Base-by-base conservation (phyloP, 2,888 invertebrate species). In the Papilio protenor region DNA sequence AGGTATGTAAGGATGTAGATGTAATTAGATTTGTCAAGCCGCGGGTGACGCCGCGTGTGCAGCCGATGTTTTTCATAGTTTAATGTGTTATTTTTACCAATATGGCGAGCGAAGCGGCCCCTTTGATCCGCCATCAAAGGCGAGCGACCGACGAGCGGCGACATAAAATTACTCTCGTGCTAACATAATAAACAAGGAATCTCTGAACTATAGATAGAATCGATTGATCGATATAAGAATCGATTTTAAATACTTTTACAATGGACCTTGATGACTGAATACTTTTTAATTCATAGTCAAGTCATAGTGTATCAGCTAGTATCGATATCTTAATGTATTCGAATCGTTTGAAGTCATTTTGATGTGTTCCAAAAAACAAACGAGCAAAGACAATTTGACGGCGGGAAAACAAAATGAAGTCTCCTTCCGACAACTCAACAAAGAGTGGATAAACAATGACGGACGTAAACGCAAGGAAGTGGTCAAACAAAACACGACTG, bases 51-150 rank as follows among this genome's bases (percentile, higher is more conserved):
- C 14, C 49, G 45, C 55, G n/a, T 55, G 76, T 81, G 73, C 80
- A 79, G 85, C 86, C 87, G 79, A 88, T 89, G 89, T 89, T 87
- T 85, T 86, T 83, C 83, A 86, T 84, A 85, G 85, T 88, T 87
- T 90, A 88, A 91, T 92, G 91, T 92, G 92, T 91, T 92, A 90
- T 91, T 91, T 91, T 90, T 90, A 92, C 92, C 92, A 92, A 92
- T 92, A 92, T 89, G 91, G 90, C 88, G 86, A 87, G 89, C 88
- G 85, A 87, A 86, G 86, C 92, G 92, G 91, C 85, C 80, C 83
- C 88, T 93, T 92, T 92, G 92, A 93, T 90, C 89, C 84, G 76
- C 64, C 87, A 88, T 91, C 91, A 91, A 91, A 91, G 90, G 84
- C 82, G 81, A 79, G 79, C 81, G 73, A 82, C 86, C 88, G 87